Conservation (phyloP, 2,797 vertebrate genomes). For the Oreonectes daqikongensis region DNA sequence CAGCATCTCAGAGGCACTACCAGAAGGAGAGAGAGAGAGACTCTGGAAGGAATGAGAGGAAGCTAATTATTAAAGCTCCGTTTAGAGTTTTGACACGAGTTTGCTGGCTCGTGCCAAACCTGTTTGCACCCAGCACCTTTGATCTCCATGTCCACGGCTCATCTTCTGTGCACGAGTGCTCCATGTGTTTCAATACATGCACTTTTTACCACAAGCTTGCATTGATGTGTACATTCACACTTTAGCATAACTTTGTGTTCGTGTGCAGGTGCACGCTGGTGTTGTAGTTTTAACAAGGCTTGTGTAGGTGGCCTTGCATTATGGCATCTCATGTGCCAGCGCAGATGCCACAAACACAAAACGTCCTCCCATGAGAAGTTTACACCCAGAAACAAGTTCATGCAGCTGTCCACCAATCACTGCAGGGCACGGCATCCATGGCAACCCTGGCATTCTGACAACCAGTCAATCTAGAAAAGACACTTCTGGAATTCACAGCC, state of each 20-base stretch:
- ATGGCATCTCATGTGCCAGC: constrained; percentile 35
- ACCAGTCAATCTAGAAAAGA: constrained; percentile 50
- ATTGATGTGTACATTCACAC: not conserved
- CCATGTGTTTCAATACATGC: constrained; percentile 20
- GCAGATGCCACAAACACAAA: constrained; percentile 40
- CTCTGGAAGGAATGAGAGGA: constrained; percentile 49
- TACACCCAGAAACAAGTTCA: constrained; percentile 59
- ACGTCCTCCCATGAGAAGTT: constrained; percentile 43
- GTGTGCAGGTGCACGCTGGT: constrained; percentile 14
- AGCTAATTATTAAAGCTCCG: constrained; percentile 76
- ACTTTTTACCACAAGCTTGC: not conserved
- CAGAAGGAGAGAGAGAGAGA: constrained; percentile 34
- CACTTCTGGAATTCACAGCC: constrained; percentile 45
- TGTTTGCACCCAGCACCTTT: constrained; percentile 47
- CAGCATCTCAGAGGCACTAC: constrained; percentile 65
- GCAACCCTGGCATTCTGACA: constrained; percentile 55
- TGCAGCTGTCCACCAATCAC: constrained; percentile 53
- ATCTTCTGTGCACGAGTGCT: not conserved
- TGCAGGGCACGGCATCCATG: constrained; percentile 52
- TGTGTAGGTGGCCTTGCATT: constrained; percentile 18
- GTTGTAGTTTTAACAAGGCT: constrained; percentile 7
- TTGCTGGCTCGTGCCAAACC: constrained; percentile 56
- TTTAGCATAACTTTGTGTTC: not conserved
- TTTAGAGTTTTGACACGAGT: constrained; percentile 65
- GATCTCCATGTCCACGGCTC: constrained; percentile 11